Evolutionary conservation across 2,113 vertebrate genomes (phyloP).

Genomic region (Callorhinus ursinus): DNA sequence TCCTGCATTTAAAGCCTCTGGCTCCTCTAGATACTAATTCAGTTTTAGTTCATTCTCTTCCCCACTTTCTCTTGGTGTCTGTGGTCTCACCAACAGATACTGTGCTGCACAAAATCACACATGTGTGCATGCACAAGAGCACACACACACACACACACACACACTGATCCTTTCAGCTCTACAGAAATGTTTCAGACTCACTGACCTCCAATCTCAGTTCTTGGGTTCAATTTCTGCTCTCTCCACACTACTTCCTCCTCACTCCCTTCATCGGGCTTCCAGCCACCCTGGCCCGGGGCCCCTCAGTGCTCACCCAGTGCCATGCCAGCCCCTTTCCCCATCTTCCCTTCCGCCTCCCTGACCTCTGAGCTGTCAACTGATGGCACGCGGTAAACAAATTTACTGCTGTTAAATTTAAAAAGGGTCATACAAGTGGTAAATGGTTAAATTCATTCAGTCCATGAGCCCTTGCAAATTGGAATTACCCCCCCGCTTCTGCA

Average conservation of each 20-base stretch:
- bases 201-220: background rate
- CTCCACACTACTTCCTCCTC: background rate
- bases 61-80: background rate
- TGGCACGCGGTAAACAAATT: too few species aligned
- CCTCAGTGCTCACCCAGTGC: background rate
- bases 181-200: background rate
- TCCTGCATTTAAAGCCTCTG: background rate
- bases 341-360: too few species aligned
- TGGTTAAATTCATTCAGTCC: background rate
- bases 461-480: background rate
- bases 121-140: background rate
- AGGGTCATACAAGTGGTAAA: too few species aligned
- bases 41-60: background rate
- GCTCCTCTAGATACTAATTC: background rate
- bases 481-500: background rate
- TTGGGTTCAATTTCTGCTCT: background rate
- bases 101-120: background rate
- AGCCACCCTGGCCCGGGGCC: too few species aligned
- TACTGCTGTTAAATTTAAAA: too few species aligned
- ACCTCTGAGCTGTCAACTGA: background rate
- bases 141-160: background rate
- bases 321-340: too few species aligned
- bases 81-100: background rate
- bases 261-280: background rate
- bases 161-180: background rate